Evolutionary conservation across 2,888 invertebrate genomes (phyloP).

Genomic region (Dinocampus coccinellae): DNA sequence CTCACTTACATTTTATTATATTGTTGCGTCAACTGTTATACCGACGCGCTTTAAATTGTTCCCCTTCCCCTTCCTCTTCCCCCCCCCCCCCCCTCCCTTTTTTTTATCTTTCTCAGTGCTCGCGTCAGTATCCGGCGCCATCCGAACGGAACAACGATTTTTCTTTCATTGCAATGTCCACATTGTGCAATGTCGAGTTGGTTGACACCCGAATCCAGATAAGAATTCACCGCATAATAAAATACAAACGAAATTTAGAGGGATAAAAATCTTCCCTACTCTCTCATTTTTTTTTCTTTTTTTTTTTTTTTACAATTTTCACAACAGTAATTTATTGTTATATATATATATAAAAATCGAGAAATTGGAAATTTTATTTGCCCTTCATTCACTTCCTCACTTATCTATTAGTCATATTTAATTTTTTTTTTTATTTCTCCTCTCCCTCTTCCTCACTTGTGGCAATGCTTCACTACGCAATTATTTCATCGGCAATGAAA

Average conservation of each 20-base stretch:
- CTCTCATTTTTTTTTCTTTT: neutral
- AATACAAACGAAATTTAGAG: neutral
- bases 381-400: neutral
- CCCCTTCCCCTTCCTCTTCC: no score
- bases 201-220: neutral
- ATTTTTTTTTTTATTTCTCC: neutral
- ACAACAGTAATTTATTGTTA: neutral
- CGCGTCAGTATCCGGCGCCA: slow-evolving; percentile 24
- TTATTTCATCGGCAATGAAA: slow-evolving; percentile 9
- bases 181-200: neutral
- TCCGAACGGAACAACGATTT: slow-evolving; percentile 19
- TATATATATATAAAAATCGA: neutral
- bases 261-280: neutral
- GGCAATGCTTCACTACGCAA: slow-evolving; percentile 24
- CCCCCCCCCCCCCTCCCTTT: no score
- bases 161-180: neutral
- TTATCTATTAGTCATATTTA: neutral
- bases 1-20: slow-evolving; percentile 12
- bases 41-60: slow-evolving; percentile 11
- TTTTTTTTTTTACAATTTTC: neutral
- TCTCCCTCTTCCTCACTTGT: slow-evolving; percentile 7
- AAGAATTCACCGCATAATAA: neutral
- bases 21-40: slow-evolving; percentile 10
- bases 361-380: neutral
- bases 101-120: no score